phyloP scores from a whole-genome alignment of 2,113 vertebrate genomes.

The Lepidothrix coronata region DNA sequence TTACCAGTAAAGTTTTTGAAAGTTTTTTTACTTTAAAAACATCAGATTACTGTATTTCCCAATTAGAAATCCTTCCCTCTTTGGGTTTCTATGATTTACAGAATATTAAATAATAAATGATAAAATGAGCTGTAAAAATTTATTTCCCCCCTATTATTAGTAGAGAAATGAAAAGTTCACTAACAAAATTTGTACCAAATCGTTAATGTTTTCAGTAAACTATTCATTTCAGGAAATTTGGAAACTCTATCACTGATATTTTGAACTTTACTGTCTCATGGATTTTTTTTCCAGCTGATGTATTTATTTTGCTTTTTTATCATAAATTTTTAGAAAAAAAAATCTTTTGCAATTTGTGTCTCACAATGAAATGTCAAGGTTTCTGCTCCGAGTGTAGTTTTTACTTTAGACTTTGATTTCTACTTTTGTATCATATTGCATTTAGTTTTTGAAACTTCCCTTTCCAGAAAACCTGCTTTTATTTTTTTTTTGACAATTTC shows the following conservation, averaged over 20 bases:
- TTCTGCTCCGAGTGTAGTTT: background rate
- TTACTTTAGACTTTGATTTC: background rate
- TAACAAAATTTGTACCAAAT: background rate
- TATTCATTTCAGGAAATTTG: background rate
- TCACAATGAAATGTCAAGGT: background rate
- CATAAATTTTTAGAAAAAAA: background rate
- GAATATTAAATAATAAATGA: background rate
- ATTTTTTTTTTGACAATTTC: background rate
- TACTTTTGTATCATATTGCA: background rate
- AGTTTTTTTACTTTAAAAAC: background rate
- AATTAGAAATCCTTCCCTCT: background rate
- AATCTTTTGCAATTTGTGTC: background rate
- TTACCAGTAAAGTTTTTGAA: background rate
- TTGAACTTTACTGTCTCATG: background rate
- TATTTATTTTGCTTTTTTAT: background rate
- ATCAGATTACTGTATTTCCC: background rate
- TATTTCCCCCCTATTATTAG: accelerated
- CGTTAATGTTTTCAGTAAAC: background rate
- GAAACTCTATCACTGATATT: background rate
- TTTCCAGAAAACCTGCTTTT: background rate
- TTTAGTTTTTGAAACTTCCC: background rate
- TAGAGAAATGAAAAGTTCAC: background rate
- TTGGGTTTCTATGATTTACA: background rate
- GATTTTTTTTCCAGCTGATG: background rate
- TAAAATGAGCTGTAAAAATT: background rate